Conservation (phyloP, 1,140 invertebrate genomes). For the Nomia melanderi region DNA sequence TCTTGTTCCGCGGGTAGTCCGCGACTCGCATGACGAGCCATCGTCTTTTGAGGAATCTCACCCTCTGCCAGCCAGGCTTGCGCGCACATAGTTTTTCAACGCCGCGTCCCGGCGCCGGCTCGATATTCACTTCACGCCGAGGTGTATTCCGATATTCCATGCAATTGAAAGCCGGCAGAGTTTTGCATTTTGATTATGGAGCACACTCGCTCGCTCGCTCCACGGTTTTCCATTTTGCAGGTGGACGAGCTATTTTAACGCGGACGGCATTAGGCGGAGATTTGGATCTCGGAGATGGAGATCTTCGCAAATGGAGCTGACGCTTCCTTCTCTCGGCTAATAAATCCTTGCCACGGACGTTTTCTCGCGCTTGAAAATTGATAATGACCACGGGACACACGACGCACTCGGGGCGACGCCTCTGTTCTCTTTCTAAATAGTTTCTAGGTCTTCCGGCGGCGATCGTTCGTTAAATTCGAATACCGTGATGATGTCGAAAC, state of each 20-base stretch:
- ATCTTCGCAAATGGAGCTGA: neutral
- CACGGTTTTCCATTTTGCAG: slow-evolving; percentile 31
- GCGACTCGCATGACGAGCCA: slow-evolving; percentile 4
- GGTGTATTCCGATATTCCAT: slow-evolving; percentile 48
- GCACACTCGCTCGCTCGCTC: neutral
- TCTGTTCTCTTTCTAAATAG: too few relatives aligned
- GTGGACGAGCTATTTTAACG: slow-evolving; percentile 30
- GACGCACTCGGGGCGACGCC: neutral
- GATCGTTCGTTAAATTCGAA: slow-evolving; percentile 8
- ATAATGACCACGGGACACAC: too few relatives aligned
- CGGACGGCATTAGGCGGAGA: slow-evolving; percentile 28
- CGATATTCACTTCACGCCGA: slow-evolving; percentile 42
- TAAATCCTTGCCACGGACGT: neutral
- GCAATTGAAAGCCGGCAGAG: slow-evolving; percentile 42
- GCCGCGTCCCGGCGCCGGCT: neutral
- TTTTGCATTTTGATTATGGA: slow-evolving; percentile 49
- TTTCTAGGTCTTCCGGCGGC: neutral
- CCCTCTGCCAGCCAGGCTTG: neutral
- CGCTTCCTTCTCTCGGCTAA: neutral
- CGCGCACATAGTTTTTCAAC: slow-evolving; percentile 6
- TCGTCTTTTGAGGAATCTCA: slow-evolving; percentile 26
- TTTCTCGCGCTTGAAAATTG: neutral
- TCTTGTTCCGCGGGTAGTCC: neutral
- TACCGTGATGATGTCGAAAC: slow-evolving; percentile 15
- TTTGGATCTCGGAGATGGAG: slow-evolving; percentile 9